Base-by-base conservation (phyloP, 2,113 vertebrate genomes). In the Urocynchramus pylzowi region DNA sequence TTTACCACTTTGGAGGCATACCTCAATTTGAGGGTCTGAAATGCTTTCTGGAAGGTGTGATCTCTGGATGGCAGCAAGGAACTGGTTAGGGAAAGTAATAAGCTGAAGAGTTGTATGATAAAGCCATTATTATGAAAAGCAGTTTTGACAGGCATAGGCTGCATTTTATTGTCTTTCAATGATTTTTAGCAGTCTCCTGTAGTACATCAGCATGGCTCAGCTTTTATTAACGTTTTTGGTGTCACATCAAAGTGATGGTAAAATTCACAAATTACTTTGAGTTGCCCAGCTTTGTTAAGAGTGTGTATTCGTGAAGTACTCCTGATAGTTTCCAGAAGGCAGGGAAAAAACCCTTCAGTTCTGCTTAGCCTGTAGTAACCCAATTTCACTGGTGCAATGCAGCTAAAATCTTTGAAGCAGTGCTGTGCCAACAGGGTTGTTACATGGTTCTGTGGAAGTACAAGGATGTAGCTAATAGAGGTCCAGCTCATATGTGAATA, bases 401-500 rank as follows among this genome's bases (percentile, higher is more conserved):
- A 95, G 92, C 90, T 95, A 73, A 93, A 95, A 64, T 73, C 30
- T 88, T 56, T 35, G 54, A 91, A 77, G 89, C 69, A 44, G 39
- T 45, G 30, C 63, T 77, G 50, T 91, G 82, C 63, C 56, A 64
- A 7, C 2, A 9, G 39, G 24, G 57, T 78, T 45, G 44, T 59
- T 86, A 27, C 2, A 3, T 27, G 37, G 16, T 64, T 83, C 54
- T 86, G 54, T 69, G 74, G 16, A 70, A 60, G 14, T 35, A 5
- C 5, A 35, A 33, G 26, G 16, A 59, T 9, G 16, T 37, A 37
- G 37, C 8, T 71, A 56, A 21, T 45, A 39, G 17, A 61, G 19
- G 30, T 73, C 41, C 47, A 57, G 33, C 49, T 86, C 23, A 49
- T 6, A 79, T 47, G 31, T 42, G 59, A 85, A 14, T 44, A 33